Base-by-base conservation (phyloP, 2,113 vertebrate species). In the Cyanoliseus patagonus region DNA sequence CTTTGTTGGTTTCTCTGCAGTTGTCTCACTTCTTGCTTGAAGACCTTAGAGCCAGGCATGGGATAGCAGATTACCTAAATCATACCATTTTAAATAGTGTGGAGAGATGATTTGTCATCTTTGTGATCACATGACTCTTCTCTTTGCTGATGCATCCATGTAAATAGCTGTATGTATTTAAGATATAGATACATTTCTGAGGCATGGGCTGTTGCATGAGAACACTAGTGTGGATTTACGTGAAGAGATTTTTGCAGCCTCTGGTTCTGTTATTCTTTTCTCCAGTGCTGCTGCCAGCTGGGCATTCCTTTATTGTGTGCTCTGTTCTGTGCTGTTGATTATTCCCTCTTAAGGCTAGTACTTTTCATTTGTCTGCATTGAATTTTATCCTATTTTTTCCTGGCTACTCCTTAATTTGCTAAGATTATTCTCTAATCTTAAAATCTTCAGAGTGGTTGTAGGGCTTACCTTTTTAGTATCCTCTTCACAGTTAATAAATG, bases 401-500 rank as follows among this genome's bases (percentile, higher is more conserved):
- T 1, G 3, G 39, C 59, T 84, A 17, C 35, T 91, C 35, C 51
- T 94, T 94, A 95, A 94, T 93, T 96, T 94, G 83, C 46, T 63
- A 81, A 86, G 83, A 81, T 91, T 94, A 75, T 92, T 90, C 73
- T 92, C 82, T 74, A 94, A 90, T 86, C 69, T 88, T 84, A 86
- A 88, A 88, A 33, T 89, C 59, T 86, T 18, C 47, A 47, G 91
- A 94, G 69, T 70, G 83, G 77, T 94, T 86, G 83, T 47, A 81
- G 88, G 86, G 81, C 69, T 92, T 92, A 78, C 61, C 51, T 92
- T 76, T 94, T 92, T 51, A 94, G 83, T 86, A 64, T 88, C 83
- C 86, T 88, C 94, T 95, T 95, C 77, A 81, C 63, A 72, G 86
- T 89, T 92, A 90, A 94, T 88, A 84, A 95, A 92, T 63, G 80